Base-by-base conservation (phyloP, 2,113 vertebrate species). In the Piprites chloris region DNA sequence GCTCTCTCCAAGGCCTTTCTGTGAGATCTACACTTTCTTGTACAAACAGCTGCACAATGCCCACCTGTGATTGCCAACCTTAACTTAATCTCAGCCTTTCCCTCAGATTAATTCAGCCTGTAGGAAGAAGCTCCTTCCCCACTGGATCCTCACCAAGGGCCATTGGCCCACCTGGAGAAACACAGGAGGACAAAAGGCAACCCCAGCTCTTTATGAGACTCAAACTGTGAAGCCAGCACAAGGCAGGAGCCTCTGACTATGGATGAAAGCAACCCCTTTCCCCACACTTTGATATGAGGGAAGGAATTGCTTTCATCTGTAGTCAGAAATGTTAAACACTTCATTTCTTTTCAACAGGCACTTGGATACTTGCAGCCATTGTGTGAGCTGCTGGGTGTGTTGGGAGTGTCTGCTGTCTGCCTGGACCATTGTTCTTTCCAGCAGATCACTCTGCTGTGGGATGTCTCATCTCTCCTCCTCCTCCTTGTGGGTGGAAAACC, bases 311-410 rank as follows among this genome's bases (percentile, higher is more conserved):
- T 63, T 41, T 41, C 39, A 41, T 42, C 39, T 9, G 14, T 41
- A 63, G 27, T 63, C 37, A 63, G 37, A 42, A 66, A 80, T 58
- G 47, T 89, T 85, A 77, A 89, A 55, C 17, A 9, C n/a, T 68
- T 71, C 2, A 22, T 53, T 74, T 59, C 18, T 76, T 86, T 74
- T 42, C 67, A 91, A 44, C 33, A 82, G 71, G 47, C n/a, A 42
- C 49, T 81, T 68, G 5, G n/a, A 33, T 82, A 28, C 27, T 91
- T 90, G 55, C 86, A 89, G 95, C 37, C 50, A 33, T 76, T 83
- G 53, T 81, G 28, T 56, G 49, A 93, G 65, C 24, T 71, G 21
- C 76, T 71, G 56, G 80, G 89, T 81, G 81, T 91, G 86, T 74
- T 95, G 83, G 56, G 65, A 90, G n/a, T 28, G 61, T 39, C 79